These are phyloP conservation scores for Pteromalus puparum DNA, from an alignment of 1,140 invertebrate genomes.

Conservation along the genomic window DNA sequence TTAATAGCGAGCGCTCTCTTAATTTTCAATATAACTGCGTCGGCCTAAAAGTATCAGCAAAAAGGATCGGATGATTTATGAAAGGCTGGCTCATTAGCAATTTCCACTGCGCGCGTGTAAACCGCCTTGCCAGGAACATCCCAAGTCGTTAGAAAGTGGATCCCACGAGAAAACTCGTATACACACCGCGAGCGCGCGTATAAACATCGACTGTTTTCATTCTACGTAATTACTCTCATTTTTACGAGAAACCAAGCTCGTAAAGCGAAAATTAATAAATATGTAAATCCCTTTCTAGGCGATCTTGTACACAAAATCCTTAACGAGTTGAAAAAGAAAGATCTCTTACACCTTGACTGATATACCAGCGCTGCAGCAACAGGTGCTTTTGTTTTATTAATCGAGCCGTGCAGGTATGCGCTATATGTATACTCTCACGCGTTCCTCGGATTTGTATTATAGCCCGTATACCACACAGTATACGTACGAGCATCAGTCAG, in stretches of 20 bases:
- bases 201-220: not conserved
- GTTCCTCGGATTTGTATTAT: not conserved
- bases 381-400: conserved; percentile 67
- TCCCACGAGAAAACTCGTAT: not conserved
- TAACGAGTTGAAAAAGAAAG: no score
- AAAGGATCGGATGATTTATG: not conserved
- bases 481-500: not conserved
- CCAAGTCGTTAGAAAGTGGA: not conserved
- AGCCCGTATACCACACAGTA: no score
- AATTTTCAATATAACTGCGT: no score
- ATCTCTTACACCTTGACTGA: conserved; percentile 23
- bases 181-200: not conserved
- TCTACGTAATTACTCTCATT: not conserved
- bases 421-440: not conserved
- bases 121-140: not conserved
- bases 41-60: no score
- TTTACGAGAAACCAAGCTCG: no score
- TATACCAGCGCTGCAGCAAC: conserved; percentile 55
- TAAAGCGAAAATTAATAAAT: no score
- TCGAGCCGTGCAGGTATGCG: conserved; percentile 2
- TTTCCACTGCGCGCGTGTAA: not conserved
- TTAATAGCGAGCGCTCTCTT: no score
- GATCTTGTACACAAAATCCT: no score
- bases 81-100: not conserved
- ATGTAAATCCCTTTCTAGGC: no score